Base-by-base conservation (phyloP, 2,797 vertebrate species). In the Crocidura indochinensis region DNA sequence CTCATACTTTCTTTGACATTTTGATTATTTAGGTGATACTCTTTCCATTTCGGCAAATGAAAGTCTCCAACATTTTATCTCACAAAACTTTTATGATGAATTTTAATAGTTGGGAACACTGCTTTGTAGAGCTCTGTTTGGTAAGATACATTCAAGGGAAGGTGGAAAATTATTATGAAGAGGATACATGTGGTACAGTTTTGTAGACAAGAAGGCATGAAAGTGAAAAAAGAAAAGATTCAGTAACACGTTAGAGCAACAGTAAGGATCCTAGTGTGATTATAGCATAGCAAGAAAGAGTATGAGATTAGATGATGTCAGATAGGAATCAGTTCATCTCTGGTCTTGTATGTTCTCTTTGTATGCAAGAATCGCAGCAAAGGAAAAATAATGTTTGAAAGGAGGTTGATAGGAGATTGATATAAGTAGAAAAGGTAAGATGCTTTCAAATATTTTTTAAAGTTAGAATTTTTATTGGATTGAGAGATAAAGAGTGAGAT, bases 401-500 rank as follows among this genome's bases (percentile, higher is more conserved):
- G 2, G 19, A 77, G n/a, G 22, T 6, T 62, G 1, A 1, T 29
- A 76, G 1, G 19, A 77, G n/a, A 22, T 6, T 62, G 1, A 1
- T 29, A 76, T 47, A 10, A 47, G 15, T 67, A 19, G 27, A 27
- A 12, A 73, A 22, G 27, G 20, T 71, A 29, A 60, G 26, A 74
- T 46, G 1, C 19, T 84, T 91, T 60, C 38, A 38, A 6, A 68
- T 24, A 81, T n/a, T 26, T 76, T 77, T 69, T 11, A 31, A 91
- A 73, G 20, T 78, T 53, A 67, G 22, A 93, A 56, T 76, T 71
- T 76, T 71, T 69, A 2, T 47, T 47, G 19, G 9, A 24, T 24
- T 2, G 51, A 85, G 84, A 93, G 46, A 60, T 93, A 80, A 82
- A 20, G 19, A 73, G 5, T 91, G 51, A 56, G 27, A 88, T 86